phyloP scores from a whole-genome alignment of 2,888 invertebrate genomes.

The Xanthorhoe spadicearia region DNA sequence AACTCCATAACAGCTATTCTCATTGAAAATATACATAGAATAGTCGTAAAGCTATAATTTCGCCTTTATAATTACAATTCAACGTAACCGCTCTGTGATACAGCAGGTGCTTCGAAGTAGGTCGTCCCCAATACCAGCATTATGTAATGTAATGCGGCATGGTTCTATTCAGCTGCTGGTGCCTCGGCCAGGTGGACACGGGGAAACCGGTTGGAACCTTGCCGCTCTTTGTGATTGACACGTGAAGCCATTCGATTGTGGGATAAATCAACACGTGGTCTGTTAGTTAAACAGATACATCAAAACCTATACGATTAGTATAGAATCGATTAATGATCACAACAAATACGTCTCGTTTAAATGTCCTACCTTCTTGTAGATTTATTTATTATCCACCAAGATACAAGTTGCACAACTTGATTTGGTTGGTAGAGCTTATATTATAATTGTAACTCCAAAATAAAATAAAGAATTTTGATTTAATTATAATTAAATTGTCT shows the following conservation, averaged over 20 bases:
- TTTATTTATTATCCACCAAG: too few species aligned
- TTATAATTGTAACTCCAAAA: too few species aligned
- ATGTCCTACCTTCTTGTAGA: too few species aligned
- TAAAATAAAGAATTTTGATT: too few species aligned
- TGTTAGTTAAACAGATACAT: neutral
- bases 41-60: constrained; percentile 16
- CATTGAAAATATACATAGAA: constrained; percentile 12
- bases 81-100: constrained; percentile 39
- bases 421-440: too few species aligned
- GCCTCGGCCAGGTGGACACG: constrained; percentile 28
- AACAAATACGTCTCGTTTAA: too few species aligned
- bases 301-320: neutral
- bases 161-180: constrained; percentile 36
- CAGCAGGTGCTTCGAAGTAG: constrained; percentile 46
- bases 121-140: constrained; percentile 44
- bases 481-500: too few species aligned
- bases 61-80: constrained; percentile 20
- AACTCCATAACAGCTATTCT: neutral
- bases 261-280: constrained; percentile 2
- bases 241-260: constrained; percentile 7
- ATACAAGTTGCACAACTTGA: too few species aligned
- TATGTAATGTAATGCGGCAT: constrained; percentile 40
- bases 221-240: constrained; percentile 30
- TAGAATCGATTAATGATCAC: neutral
- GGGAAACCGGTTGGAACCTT: constrained; percentile 34